Conservation (phyloP, 2,113 vertebrate species). For the Gorilla gorilla region DNA sequence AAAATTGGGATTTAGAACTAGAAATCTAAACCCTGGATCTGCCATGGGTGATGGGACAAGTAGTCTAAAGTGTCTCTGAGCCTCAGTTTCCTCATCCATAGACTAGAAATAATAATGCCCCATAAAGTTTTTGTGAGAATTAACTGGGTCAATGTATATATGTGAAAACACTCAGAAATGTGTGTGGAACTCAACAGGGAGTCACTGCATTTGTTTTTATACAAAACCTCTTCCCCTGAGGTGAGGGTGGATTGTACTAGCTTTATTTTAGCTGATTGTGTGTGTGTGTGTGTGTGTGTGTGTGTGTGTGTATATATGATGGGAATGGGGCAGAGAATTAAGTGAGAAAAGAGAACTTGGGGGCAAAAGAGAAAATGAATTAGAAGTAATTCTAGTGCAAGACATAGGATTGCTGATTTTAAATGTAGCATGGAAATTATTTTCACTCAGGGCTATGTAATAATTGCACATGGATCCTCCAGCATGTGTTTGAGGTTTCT, state of each 20-base stretch:
- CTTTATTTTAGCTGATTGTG: background rate
- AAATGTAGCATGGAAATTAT: background rate
- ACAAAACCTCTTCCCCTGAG: background rate
- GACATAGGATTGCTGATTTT: background rate
- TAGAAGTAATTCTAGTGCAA: conserved; percentile 9
- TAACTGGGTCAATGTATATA: background rate
- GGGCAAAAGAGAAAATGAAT: conserved; percentile 22
- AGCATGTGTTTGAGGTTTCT: background rate
- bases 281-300: too few relatives aligned
- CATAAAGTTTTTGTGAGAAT: background rate
- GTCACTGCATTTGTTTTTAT: background rate
- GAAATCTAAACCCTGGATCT: background rate
- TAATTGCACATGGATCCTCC: background rate
- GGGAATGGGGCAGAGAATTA: background rate
- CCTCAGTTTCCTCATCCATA: background rate
- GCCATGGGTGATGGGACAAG: background rate
- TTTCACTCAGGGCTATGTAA: background rate
- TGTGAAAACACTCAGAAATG: background rate
- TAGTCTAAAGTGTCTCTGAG: background rate
- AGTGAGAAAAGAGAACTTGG: conserved; percentile 15
- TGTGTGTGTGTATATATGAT: background rate
- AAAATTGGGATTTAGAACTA: background rate
- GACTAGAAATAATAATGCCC: background rate
- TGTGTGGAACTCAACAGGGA: background rate
- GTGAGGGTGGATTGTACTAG: background rate